Evolutionary conservation across 2,888 invertebrate species (phyloP).

Genomic region (Epirrita christyi): DNA sequence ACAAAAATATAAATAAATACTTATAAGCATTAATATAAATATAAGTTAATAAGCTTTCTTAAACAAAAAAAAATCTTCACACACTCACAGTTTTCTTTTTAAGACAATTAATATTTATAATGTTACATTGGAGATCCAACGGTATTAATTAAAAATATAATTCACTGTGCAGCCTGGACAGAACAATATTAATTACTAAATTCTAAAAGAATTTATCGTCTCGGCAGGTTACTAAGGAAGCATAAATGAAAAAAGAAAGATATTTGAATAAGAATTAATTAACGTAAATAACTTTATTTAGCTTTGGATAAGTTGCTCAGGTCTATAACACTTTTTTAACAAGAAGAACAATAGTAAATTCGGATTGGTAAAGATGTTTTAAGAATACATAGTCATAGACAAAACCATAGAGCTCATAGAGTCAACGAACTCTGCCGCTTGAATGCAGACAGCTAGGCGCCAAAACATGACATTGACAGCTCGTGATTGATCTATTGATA

Average conservation of each 20-base stretch:
- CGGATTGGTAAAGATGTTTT: neutral
- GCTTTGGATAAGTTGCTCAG: neutral
- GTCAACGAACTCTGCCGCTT: conserved; percentile 59
- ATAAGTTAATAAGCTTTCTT: no score
- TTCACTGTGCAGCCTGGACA: conserved; percentile 4
- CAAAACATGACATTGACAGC: conserved; percentile 60
- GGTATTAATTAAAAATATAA: conserved; percentile 28
- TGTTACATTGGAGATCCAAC: conserved; percentile 7
- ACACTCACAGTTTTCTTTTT: conserved; percentile 2
- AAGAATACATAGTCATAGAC: conserved; percentile 13
- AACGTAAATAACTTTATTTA: neutral
- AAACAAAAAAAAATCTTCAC: no score
- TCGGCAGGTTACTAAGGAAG: conserved; percentile 6
- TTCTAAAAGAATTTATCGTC: conserved; percentile 1
- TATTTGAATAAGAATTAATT: neutral
- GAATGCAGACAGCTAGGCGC: conserved; percentile 73
- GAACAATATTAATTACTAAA: conserved; percentile 15
- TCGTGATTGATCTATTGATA: conserved; percentile 67
- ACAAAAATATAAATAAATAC: no score
- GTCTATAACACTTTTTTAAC: neutral
- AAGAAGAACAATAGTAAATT: neutral
- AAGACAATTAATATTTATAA: conserved; percentile 18
- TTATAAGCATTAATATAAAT: no score
- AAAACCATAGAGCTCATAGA: conserved; percentile 36
- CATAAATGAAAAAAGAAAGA: neutral